phyloP scores from a whole-genome alignment of 2,113 vertebrate species.

The Girardinichthys multiradiatus region DNA sequence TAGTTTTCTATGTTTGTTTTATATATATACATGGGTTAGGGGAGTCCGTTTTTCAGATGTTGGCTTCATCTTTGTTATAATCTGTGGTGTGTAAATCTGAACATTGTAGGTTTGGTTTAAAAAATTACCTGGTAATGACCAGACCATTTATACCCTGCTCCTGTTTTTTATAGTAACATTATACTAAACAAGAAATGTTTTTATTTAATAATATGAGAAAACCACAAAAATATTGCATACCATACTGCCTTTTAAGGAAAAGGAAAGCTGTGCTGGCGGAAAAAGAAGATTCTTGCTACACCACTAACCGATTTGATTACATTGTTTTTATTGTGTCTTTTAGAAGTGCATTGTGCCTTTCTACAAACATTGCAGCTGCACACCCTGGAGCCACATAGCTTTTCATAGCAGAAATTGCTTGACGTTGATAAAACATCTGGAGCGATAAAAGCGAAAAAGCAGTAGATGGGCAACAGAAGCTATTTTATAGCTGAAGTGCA shows the following conservation, averaged over 20 bases:
- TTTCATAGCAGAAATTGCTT: conserved; percentile 39
- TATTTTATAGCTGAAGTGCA: conserved; percentile 57
- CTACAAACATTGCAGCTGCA: conserved; percentile 25
- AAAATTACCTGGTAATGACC: no score
- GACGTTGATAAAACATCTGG: conserved; percentile 66
- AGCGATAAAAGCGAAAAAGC: conserved; percentile 35
- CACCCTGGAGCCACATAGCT: conserved; percentile 28
- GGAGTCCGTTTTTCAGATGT: not conserved
- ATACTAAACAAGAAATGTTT: not conserved
- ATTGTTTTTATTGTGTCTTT: not conserved
- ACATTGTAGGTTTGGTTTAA: not conserved
- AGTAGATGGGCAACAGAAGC: conserved; percentile 42
- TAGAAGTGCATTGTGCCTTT: not conserved
- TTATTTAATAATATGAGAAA: not conserved
- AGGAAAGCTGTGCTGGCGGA: not conserved
- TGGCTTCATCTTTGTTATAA: not conserved
- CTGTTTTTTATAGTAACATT: not conserved
- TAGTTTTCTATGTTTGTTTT: not conserved
- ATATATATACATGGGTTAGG: no score
- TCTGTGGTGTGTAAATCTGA: not conserved
- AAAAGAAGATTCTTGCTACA: conserved; percentile 1
- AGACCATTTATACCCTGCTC: not conserved
- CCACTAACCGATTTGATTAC: not conserved
- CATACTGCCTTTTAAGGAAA: not conserved
- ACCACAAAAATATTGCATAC: not conserved